A percentile compares a stretch with the other conserved stretches of the same genome.
Evolutionary conservation across 2,888 invertebrate genomes (phyloP).

Genomic region (Cantharis lateralis): DNA sequence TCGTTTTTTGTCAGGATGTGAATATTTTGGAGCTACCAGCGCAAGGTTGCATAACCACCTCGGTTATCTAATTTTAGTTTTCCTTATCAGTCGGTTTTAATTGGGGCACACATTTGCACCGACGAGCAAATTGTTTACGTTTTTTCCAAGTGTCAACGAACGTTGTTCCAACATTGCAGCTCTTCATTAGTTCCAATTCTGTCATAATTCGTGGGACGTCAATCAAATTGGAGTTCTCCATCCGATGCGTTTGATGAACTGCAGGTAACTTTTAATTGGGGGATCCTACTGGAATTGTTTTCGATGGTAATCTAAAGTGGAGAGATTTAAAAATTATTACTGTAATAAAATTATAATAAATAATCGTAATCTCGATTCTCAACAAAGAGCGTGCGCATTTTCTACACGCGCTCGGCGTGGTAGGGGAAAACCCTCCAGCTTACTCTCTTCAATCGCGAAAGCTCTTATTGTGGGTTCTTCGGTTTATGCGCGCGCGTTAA

Average conservation of each 20-base stretch:
- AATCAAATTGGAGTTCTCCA: background rate
- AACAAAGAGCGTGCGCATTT: slow-evolving; percentile 33
- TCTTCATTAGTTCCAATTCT: background rate
- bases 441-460: slow-evolving; percentile 18
- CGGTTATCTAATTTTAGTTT: background rate
- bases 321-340: slow-evolving; percentile 4
- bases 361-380: slow-evolving; percentile 9
- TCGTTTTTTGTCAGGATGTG: background rate
- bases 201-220: background rate
- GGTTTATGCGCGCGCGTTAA: slow-evolving; percentile 30
- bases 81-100: background rate
- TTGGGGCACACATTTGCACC: background rate
- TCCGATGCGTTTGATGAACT: background rate
- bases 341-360: background rate
- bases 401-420: slow-evolving; percentile 37
- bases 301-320: background rate
- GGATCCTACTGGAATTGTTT: background rate
- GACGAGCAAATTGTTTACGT: background rate
- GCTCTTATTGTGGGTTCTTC: slow-evolving; percentile 19
- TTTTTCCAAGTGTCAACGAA: background rate
- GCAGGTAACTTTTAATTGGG: background rate
- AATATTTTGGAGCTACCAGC: background rate
- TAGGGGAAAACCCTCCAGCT: slow-evolving; percentile 34
- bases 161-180: background rate
- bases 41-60: background rate